Base-by-base conservation (phyloP, 2,113 vertebrate genomes). In the Rhadina sibilatrix region DNA sequence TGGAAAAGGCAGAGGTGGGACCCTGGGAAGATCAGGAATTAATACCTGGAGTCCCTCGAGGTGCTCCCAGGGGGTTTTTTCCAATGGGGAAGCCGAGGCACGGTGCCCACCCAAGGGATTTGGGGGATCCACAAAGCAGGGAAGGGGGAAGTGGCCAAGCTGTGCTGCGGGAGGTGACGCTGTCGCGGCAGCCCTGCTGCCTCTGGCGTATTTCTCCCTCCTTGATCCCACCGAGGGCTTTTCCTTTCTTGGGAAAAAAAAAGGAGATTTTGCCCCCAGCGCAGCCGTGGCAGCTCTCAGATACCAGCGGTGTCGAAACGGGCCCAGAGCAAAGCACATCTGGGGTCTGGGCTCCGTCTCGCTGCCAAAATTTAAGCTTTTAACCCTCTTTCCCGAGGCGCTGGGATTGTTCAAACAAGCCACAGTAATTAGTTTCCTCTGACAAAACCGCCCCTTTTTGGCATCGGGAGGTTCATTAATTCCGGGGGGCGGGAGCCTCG, bases 391-490 rank as follows among this genome's bases (percentile, higher is more conserved):
- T 94, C 96, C 87, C 10, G 9, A 93, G 95, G 95, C 89, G 2
- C 49, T 80, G 75, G 86, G 88, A 52, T 83, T 93, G 95, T 95
- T 86, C 89, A 84, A 90, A 96, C 95, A 94, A 90, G 95, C 89
- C 94, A 70, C 81, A 88, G 76, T 49, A 87, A 95, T 94, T 84
- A 81, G 91, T 87, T 94, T 91, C 83, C 84, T 91, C 78, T 46
- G 15, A 83, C 81, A 82, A 91, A 59, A 54, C 90, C 61, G 0
- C 33, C 85, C 40, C 70, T 63, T 85, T 61, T 82, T 96, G 95
- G 94, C 92, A 93, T 56, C 7, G 1, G 1, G 3, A 1, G 2
- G 60, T 63, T 81, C 42, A 30, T 77, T 93, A 49, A n/a, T 50
- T 42, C 56, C 5, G 8, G 16, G 11, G n/a, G 19, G 49, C 0